These are phyloP conservation scores for Platichthys stellatus DNA, from an alignment of 2,113 vertebrate species.

Conservation along the genomic window DNA sequence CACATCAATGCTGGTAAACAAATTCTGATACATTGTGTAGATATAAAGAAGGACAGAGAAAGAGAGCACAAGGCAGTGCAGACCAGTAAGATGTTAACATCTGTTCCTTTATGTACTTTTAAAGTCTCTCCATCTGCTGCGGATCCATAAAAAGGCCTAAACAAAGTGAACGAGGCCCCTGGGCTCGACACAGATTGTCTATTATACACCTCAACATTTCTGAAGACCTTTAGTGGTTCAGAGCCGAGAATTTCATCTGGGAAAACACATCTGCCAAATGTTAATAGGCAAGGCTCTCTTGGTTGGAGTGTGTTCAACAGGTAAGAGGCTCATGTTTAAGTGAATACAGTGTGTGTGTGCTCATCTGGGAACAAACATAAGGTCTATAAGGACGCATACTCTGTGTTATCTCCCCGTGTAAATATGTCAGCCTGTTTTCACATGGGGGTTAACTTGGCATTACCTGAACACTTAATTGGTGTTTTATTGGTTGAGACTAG, in stretches of 20 bases:
- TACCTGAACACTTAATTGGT: constrained; percentile 15
- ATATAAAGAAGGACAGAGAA: neutral
- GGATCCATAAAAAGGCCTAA: constrained; percentile 52
- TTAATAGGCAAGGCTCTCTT: constrained; percentile 36
- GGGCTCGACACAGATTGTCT: constrained; percentile 60
- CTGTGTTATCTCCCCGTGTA: neutral
- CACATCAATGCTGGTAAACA: constrained; percentile 22
- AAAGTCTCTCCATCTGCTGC: constrained; percentile 60
- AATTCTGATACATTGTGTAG: constrained; percentile 7
- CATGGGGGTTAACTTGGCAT: constrained; percentile 10
- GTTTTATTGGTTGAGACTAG: constrained; percentile 47
- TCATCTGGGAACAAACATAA: constrained; percentile 3
- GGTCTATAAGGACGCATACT: neutral
- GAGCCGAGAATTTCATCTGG: constrained; percentile 46
- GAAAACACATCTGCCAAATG: constrained; percentile 64
- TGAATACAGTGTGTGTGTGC: constrained; percentile 8
- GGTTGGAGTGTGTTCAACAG: constrained; percentile 50
- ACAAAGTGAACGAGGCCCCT: constrained; percentile 59
- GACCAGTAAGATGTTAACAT: constrained; percentile 58
- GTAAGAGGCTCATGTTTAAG: constrained; percentile 31
- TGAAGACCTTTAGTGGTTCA: constrained; percentile 54
- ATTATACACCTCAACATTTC: constrained; percentile 65
- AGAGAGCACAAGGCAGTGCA: constrained; percentile 21
- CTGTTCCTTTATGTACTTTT: constrained; percentile 67
- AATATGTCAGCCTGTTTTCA: neutral